These are phyloP conservation scores for Drosophila nr. perissopoda DNA, from an alignment of 2,888 invertebrate genomes.

Conservation along the genomic window DNA sequence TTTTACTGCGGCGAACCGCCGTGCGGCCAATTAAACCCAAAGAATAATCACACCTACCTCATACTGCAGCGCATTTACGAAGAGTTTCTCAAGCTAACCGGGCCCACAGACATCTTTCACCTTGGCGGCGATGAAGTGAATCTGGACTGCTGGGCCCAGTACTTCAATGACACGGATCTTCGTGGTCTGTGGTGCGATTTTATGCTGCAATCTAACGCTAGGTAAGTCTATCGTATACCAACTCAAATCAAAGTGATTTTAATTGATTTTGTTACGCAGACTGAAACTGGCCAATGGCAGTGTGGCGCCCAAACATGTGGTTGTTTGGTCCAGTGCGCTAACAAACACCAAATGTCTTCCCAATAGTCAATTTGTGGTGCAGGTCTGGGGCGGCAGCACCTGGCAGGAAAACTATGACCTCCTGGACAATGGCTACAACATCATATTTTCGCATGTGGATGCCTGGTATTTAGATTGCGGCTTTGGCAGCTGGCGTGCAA, in stretches of 20 bases:
- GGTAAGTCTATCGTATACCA: conserved; percentile 63
- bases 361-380: conserved; percentile 88
- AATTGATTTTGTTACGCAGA: conserved; percentile 44
- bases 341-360: conserved; percentile 90
- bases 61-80: conserved; percentile 90
- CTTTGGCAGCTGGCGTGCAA: conserved; percentile 93
- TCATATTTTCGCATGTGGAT: conserved; percentile 93
- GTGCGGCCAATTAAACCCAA: conserved; percentile 93
- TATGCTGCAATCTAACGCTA: conserved; percentile 88
- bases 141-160: conserved; percentile 91
- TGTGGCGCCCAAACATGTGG: conserved; percentile 84
- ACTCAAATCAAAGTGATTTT: too few relatives aligned
- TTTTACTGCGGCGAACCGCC: conserved; percentile 94
- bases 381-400: conserved; percentile 92
- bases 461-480: conserved; percentile 96
- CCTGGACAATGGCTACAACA: conserved; percentile 90
- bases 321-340: conserved; percentile 92
- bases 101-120: conserved; percentile 92
- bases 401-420: conserved; percentile 93
- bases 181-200: conserved; percentile 93
- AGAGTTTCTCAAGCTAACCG: conserved; percentile 90
- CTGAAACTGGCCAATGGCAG: conserved; percentile 84
- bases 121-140: conserved; percentile 90
- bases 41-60: conserved; percentile 91
- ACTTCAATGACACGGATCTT: conserved; percentile 91